A percentile compares a stretch with the other conserved stretches of the same genome.
These are phyloP conservation scores for Macroglossus sobrinus DNA, from an alignment of 2,113 vertebrate species.

Conservation along the genomic window DNA sequence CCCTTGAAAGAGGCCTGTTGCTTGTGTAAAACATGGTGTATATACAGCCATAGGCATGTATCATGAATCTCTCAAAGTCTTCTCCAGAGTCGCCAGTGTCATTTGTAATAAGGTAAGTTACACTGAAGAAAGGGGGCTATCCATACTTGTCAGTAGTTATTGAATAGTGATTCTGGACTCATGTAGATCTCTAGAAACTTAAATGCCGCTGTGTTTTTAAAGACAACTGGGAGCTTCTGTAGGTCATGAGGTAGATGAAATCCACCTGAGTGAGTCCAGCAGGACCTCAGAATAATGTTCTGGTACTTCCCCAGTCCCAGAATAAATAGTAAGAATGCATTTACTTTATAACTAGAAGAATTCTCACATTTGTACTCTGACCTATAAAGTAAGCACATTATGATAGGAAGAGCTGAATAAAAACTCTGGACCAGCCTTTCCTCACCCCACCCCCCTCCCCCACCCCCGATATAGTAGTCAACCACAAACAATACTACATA, in stretches of 20 bases:
- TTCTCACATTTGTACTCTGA: neutral
- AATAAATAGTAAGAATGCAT: neutral
- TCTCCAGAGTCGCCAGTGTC: neutral
- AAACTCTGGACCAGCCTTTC: neutral
- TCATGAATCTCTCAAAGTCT: neutral
- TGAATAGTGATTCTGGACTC: neutral
- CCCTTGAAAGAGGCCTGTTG: neutral
- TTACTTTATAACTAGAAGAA: neutral
- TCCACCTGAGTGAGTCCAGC: neutral
- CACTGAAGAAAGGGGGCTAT: neutral
- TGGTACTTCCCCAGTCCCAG: neutral
- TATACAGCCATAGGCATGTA: neutral
- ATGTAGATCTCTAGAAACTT: neutral
- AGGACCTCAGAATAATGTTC: neutral
- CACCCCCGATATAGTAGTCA: neutral
- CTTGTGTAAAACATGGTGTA: no score
- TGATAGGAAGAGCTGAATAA: neutral
- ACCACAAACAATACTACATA: neutral
- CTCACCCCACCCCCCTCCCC: no score
- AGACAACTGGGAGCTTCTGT: neutral
- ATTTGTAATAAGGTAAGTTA: neutral
- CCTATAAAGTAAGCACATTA: neutral
- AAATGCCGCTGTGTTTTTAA: neutral
- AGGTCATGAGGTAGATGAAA: neutral
- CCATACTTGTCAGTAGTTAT: neutral